These are phyloP conservation scores for Andinoacara biseriatus DNA, from an alignment of 2,113 vertebrate species.

Conservation along the genomic window DNA sequence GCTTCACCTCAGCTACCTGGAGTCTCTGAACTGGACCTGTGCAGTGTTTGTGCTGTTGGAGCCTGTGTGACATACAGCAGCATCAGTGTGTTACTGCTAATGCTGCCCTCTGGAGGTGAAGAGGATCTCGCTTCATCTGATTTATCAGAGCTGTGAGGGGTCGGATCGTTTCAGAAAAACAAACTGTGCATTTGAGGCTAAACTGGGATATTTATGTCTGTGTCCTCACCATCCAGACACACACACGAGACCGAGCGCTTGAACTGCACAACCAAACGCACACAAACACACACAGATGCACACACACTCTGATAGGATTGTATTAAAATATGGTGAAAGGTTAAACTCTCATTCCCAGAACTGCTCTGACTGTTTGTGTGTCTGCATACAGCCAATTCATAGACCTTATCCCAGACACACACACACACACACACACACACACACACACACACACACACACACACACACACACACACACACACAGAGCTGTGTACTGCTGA, in stretches of 20 bases:
- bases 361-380: background rate
- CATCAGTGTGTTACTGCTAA: too few relatives aligned
- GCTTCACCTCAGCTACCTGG: too few relatives aligned
- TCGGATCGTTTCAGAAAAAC: too few relatives aligned
- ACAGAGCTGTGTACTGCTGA: background rate
- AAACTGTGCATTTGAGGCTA: background rate
- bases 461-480: background rate
- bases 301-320: too few relatives aligned
- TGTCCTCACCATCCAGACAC: background rate
- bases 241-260: background rate
- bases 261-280: background rate
- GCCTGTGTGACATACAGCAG: too few relatives aligned
- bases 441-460: background rate
- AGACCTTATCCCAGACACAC: background rate
- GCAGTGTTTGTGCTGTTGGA: too few relatives aligned
- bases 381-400: slow-evolving; percentile 23
- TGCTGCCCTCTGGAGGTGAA: too few relatives aligned
- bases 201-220: background rate
- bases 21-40: too few relatives aligned
- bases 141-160: too few relatives aligned
- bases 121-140: too few relatives aligned
- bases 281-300: background rate
- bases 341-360: background rate
- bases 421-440: background rate
- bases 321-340: background rate